Percentiles rank a stretch among this genome's conserved stretches.
Evolutionary conservation across 2,888 invertebrate species (phyloP).

Genomic region (Ornithoptera alexandrae): DNA sequence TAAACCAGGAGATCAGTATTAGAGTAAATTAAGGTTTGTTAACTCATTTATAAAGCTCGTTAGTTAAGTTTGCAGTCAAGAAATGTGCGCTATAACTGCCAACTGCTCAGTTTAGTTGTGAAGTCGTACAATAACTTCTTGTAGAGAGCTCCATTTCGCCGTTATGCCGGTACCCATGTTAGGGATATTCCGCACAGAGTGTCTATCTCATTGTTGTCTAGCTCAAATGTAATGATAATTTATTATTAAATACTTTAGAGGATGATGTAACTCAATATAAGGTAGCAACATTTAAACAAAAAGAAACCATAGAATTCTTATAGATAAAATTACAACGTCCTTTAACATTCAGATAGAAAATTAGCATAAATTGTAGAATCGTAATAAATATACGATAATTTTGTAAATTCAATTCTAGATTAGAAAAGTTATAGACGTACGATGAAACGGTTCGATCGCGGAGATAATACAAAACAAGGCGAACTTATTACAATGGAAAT

Average conservation of each 20-base stretch:
- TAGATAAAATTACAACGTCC: not conserved
- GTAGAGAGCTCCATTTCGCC: conserved; percentile 16
- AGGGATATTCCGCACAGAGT: conserved; percentile 12
- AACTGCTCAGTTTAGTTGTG: conserved; percentile 24
- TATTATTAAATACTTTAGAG: not conserved
- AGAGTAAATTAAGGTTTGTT: conserved; percentile 10
- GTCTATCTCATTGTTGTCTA: not conserved
- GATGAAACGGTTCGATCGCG: not conserved
- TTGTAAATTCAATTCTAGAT: not conserved
- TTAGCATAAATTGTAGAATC: too few relatives aligned
- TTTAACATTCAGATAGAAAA: too few relatives aligned
- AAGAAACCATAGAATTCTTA: not conserved
- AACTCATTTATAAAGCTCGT: conserved; percentile 16
- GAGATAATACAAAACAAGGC: too few relatives aligned
- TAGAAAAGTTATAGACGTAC: not conserved
- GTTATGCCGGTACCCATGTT: conserved; percentile 11
- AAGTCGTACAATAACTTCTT: conserved; percentile 28
- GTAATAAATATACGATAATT: too few relatives aligned
- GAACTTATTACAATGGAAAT: not conserved
- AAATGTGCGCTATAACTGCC: conserved; percentile 20
- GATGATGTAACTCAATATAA: not conserved
- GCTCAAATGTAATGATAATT: not conserved
- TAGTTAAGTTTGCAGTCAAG: conserved; percentile 23
- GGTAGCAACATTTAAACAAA: not conserved
- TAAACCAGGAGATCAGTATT: conserved; percentile 4